Evolutionary conservation across 2,797 vertebrate species (phyloP).

Genomic region (Eurystomus glaucurus): DNA sequence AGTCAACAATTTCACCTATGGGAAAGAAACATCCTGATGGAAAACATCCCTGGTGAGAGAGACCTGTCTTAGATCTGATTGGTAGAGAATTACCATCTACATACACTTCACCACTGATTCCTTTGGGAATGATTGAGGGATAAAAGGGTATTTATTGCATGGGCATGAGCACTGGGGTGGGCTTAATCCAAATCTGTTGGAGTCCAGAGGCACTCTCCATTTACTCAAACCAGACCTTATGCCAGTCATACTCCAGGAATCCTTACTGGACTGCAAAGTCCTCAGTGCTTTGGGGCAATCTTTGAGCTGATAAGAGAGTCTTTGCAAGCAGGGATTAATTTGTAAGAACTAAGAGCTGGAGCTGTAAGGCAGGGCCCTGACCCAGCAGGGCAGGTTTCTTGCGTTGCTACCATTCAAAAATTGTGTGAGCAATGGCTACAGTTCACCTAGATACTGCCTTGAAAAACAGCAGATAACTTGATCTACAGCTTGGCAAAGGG

Average conservation of each 20-base stretch:
- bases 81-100: not conserved
- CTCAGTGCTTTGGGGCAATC: not conserved
- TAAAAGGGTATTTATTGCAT: not conserved
- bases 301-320: not conserved
- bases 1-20: not conserved
- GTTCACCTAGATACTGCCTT: not conserved
- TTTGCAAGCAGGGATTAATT: not conserved
- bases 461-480: not conserved
- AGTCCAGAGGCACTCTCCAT: not conserved
- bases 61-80: not conserved
- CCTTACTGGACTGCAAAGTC: not conserved
- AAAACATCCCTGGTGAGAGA: not conserved
- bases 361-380: not conserved
- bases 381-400: not conserved
- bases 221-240: not conserved
- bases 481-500: not conserved
- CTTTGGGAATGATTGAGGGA: not conserved
- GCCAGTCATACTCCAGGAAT: not conserved
- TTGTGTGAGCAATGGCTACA: rapidly evolving
- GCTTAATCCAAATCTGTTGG: not conserved
- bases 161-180: rapidly evolving
- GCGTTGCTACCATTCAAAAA: not conserved
- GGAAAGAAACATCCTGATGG: not conserved
- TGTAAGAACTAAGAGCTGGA: not conserved
- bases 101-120: not conserved